These are phyloP conservation scores for Parnassius smintheus DNA, from an alignment of 2,888 invertebrate genomes.

Conservation along the genomic window DNA sequence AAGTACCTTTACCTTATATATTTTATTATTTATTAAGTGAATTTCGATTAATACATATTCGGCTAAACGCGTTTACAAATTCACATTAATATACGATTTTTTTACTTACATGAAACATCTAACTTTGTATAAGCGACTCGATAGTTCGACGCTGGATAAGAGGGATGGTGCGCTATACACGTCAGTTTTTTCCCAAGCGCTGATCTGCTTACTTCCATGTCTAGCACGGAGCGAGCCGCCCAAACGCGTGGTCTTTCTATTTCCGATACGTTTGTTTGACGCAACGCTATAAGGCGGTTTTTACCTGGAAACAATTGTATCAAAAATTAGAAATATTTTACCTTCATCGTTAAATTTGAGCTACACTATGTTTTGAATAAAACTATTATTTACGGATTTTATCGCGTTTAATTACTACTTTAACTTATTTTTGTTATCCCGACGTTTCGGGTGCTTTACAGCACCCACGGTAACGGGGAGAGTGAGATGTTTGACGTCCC, in stretches of 20 bases:
- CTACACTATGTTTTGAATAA: no score
- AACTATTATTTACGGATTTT: no score
- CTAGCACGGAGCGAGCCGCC: conserved; percentile 90
- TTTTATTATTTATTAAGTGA: no score
- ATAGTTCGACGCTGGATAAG: conserved; percentile 84
- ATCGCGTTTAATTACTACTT: no score
- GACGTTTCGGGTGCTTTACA: no score
- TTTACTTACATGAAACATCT: conserved; percentile 91
- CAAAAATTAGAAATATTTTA: background rate
- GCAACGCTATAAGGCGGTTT: conserved; percentile 80
- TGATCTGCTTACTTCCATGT: conserved; percentile 89
- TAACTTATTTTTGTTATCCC: no score
- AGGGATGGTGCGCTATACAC: conserved; percentile 92
- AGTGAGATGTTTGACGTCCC: no score
- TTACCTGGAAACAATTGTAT: conserved; percentile 66
- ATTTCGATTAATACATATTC: no score
- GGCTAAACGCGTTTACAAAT: no score
- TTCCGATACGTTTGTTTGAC: conserved; percentile 92
- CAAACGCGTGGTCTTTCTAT: conserved; percentile 91
- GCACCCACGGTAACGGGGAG: no score
- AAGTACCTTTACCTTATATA: no score
- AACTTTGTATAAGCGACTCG: conserved; percentile 88
- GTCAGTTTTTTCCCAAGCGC: conserved; percentile 89
- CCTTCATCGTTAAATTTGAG: no score
- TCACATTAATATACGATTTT: background rate